These are phyloP conservation scores for Lates japonicus DNA, from an alignment of 2,797 vertebrate genomes.

Conservation along the genomic window DNA sequence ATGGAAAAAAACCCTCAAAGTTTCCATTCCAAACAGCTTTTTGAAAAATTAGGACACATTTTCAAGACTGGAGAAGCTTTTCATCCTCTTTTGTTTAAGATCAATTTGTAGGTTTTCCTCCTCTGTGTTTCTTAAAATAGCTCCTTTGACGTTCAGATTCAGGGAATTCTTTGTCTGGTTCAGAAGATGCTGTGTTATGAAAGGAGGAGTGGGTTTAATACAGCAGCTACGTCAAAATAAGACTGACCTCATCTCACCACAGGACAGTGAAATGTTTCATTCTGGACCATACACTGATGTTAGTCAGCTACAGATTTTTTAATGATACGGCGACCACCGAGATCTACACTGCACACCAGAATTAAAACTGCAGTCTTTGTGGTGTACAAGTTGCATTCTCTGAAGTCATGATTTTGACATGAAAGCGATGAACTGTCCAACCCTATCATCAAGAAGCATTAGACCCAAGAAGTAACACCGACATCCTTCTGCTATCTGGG, in stretches of 20 bases:
- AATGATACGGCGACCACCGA: no score
- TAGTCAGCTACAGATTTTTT: no score
- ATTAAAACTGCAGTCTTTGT: neutral
- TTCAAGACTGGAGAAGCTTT: slow-evolving; percentile 23
- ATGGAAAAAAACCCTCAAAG: no score
- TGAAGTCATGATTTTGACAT: neutral
- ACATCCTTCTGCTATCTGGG: neutral
- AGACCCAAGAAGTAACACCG: no score
- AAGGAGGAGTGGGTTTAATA: neutral
- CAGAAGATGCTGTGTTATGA: neutral
- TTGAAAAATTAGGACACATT: slow-evolving; percentile 26
- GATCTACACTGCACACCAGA: no score
- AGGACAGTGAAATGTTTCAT: neutral
- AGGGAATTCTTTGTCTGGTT: no score
- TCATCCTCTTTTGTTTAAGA: slow-evolving; percentile 24
- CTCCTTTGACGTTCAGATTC: slow-evolving; percentile 13
- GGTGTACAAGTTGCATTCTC: neutral
- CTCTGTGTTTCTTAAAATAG: slow-evolving; percentile 9
- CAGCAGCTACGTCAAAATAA: no score
- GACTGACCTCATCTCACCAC: neutral
- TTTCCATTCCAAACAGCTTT: neutral
- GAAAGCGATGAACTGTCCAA: neutral
- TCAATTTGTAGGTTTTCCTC: slow-evolving; percentile 1
- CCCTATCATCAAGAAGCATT: neutral
- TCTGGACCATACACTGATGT: no score